Evolutionary conservation across 2,888 invertebrate species (phyloP).

Genomic region (Steromphala cineraria): DNA sequence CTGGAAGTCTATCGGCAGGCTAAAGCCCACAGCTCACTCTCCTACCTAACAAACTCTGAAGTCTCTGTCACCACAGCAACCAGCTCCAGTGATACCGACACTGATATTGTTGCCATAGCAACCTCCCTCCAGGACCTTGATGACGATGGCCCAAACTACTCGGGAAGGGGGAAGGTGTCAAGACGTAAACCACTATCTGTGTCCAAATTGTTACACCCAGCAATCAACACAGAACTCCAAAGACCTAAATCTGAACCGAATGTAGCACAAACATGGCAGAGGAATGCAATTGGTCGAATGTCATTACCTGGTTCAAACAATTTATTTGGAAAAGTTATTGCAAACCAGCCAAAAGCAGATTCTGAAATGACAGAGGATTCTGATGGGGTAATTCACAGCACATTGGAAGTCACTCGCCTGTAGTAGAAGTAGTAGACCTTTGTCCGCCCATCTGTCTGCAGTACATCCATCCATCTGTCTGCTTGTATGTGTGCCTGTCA

Average conservation of each 20-base stretch:
- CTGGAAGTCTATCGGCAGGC: neutral
- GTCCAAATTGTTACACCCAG: neutral
- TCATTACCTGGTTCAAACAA: neutral
- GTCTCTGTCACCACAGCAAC: neutral
- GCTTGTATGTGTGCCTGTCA: no score
- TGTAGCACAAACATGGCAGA: neutral
- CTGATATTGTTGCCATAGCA: neutral
- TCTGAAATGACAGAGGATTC: neutral
- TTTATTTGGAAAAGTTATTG: neutral
- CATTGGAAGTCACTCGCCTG: neutral
- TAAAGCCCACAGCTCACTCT: neutral
- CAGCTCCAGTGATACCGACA: neutral
- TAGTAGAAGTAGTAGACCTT: neutral
- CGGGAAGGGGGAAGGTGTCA: neutral
- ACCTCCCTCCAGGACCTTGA: neutral
- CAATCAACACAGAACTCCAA: neutral
- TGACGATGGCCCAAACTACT: neutral
- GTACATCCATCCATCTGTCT: neutral
- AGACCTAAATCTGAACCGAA: conserved; percentile 2
- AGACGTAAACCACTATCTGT: neutral
- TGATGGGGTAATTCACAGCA: neutral
- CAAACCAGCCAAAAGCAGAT: neutral
- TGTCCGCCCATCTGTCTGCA: neutral
- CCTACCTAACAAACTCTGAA: neutral
- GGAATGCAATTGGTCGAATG: neutral